Percentiles rank a stretch among this genome's conserved stretches.
Evolutionary conservation across 2,113 vertebrate genomes (phyloP).

Genomic region (Oenanthe melanoleuca): DNA sequence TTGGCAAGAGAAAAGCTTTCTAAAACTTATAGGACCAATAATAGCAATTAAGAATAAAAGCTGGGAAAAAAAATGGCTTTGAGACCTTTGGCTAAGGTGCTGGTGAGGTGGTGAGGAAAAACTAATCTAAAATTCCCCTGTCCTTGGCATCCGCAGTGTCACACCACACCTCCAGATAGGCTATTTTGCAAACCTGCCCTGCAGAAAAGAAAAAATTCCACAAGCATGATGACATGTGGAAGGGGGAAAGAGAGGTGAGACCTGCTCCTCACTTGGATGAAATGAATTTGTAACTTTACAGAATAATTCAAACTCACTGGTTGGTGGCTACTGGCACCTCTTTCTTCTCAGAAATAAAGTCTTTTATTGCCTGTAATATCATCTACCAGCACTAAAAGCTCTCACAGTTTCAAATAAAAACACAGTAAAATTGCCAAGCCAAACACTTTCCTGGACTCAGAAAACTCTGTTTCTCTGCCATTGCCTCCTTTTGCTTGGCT

Average conservation of each 20-base stretch:
- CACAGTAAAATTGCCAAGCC: background rate
- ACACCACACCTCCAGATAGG: background rate
- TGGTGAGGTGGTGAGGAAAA: background rate
- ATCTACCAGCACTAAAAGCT: background rate
- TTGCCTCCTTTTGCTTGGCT: background rate
- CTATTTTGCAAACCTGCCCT: background rate
- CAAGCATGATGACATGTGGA: background rate
- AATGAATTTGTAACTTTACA: background rate
- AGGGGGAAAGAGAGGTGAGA: background rate
- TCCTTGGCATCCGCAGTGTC: background rate
- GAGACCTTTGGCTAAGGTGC: background rate
- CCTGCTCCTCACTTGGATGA: background rate
- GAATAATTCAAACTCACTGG: background rate
- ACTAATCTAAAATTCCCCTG: background rate
- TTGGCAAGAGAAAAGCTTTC: background rate
- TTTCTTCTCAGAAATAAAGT: background rate
- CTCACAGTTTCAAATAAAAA: background rate
- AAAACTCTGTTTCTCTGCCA: background rate
- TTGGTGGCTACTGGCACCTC: background rate
- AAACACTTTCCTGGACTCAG: background rate
- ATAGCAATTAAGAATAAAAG: background rate
- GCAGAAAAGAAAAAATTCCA: background rate
- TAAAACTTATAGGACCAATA: background rate
- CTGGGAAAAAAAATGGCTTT: background rate
- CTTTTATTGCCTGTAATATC: background rate